Conservation (phyloP, 2,113 vertebrate species). For the Phalacrocorax aristotelis region DNA sequence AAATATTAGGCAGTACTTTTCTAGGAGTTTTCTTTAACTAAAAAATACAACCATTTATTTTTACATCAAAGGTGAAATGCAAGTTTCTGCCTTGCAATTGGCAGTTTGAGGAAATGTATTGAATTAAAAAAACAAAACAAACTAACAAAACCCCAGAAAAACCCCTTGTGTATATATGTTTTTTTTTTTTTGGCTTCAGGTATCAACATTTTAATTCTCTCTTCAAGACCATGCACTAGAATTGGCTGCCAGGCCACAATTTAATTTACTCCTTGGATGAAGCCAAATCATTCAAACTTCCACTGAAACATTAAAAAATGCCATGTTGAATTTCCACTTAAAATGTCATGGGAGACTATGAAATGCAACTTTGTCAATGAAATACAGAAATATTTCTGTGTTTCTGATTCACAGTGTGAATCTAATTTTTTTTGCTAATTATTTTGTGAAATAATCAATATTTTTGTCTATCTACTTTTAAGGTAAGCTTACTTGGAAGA, state of each 20-base stretch:
- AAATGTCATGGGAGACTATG: not conserved
- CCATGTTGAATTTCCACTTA: not conserved
- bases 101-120: not conserved
- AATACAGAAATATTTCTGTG: not conserved
- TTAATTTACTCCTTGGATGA: not conserved
- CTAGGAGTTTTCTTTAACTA: not conserved
- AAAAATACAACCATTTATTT: not conserved
- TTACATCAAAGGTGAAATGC: not conserved
- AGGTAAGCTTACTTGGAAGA: not conserved
- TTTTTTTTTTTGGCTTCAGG: not conserved
- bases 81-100: not conserved
- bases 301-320: not conserved
- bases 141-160: not conserved
- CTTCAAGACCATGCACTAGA: not conserved
- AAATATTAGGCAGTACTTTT: not conserved
- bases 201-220: not conserved
- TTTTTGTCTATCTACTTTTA: not conserved
- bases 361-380: not conserved
- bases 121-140: not conserved
- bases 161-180: fast-evolving
- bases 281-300: not conserved
- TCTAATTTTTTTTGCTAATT: not conserved
- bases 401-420: not conserved
- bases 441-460: too few relatives aligned
- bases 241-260: not conserved